These are phyloP conservation scores for Anabas testudineus DNA, from an alignment of 2,797 vertebrate genomes.

Conservation along the genomic window DNA sequence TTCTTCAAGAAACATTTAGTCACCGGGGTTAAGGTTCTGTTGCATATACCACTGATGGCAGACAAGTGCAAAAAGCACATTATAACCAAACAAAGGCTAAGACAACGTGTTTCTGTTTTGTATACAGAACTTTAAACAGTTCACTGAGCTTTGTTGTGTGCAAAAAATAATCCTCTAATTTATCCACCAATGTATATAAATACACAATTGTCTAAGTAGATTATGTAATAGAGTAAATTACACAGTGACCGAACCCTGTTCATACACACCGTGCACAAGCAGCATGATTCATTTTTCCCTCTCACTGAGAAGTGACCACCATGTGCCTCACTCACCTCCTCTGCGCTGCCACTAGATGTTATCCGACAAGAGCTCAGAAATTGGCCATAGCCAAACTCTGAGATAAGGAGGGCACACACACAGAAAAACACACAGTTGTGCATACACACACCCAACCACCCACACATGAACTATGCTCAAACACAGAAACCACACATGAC, in stretches of 20 bases:
- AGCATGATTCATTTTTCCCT: slow-evolving; percentile 56
- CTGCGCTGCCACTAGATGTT: slow-evolving; percentile 64
- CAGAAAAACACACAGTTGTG: slow-evolving; percentile 3
- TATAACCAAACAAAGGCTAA: background rate
- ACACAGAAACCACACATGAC: slow-evolving; percentile 8
- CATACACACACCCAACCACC: background rate
- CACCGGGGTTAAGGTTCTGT: too few relatives aligned
- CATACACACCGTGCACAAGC: slow-evolving; percentile 16
- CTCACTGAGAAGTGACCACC: slow-evolving; percentile 50
- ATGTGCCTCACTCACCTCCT: slow-evolving; percentile 15
- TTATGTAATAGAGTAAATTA: slow-evolving; percentile 34
- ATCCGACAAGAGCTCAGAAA: slow-evolving; percentile 13
- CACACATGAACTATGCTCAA: slow-evolving; percentile 1
- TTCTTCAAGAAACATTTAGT: too few relatives aligned
- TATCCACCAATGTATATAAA: background rate
- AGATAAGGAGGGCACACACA: slow-evolving; percentile 49
- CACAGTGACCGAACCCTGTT: slow-evolving; percentile 11
- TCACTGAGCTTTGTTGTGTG: background rate
- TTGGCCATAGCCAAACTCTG: slow-evolving; percentile 49
- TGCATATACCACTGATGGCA: too few relatives aligned
- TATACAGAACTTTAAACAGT: background rate
- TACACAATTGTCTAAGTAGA: background rate
- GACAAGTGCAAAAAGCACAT: background rate
- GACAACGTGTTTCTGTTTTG: too few relatives aligned
- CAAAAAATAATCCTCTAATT: slow-evolving; percentile 4